A percentile compares a stretch with the other conserved stretches of the same genome.
These are phyloP conservation scores for Brachionus asplanchnoidis DNA, from an alignment of 1,140 invertebrate genomes.

Conservation along the genomic window DNA sequence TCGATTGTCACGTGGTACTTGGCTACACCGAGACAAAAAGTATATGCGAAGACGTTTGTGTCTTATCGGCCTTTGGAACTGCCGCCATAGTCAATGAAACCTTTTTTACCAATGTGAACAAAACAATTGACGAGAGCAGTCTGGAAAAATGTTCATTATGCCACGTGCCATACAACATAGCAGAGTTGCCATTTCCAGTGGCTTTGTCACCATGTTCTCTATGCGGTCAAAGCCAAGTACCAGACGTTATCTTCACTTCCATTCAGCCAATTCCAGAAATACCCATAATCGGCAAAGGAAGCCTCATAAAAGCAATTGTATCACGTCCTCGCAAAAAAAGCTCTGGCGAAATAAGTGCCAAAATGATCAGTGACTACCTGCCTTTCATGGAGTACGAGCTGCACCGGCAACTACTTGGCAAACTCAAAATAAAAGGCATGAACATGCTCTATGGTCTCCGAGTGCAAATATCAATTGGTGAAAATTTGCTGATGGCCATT, in stretches of 20 bases:
- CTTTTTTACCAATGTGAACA: background rate
- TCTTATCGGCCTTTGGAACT: constrained; percentile 84
- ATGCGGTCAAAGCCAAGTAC: constrained; percentile 74
- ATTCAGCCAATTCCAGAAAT: constrained; percentile 74
- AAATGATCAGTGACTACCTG: constrained; percentile 77
- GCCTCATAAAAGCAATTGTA: constrained; percentile 9
- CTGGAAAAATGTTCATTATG: background rate
- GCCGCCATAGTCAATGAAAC: constrained; percentile 70
- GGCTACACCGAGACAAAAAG: constrained; percentile 82
- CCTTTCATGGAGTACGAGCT: constrained; percentile 93
- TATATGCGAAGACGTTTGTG: constrained; percentile 89
- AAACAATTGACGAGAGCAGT: background rate
- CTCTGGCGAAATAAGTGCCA: constrained; percentile 75
- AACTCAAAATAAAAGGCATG: constrained; percentile 82
- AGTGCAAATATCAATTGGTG: constrained; percentile 77
- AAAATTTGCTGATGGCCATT: constrained; percentile 75
- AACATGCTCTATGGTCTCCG: constrained; percentile 81
- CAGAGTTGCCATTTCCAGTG: constrained; percentile 65
- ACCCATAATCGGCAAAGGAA: constrained; percentile 54
- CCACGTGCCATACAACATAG: background rate
- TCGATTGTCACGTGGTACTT: constrained; percentile 86
- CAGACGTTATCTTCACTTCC: constrained; percentile 81
- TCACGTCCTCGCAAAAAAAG: constrained; percentile 9
- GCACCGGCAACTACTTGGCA: constrained; percentile 81
- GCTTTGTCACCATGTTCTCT: constrained; percentile 65